Evolutionary conservation across 2,797 vertebrate genomes (phyloP).

Genomic region (Orientallactaga sibirica): DNA sequence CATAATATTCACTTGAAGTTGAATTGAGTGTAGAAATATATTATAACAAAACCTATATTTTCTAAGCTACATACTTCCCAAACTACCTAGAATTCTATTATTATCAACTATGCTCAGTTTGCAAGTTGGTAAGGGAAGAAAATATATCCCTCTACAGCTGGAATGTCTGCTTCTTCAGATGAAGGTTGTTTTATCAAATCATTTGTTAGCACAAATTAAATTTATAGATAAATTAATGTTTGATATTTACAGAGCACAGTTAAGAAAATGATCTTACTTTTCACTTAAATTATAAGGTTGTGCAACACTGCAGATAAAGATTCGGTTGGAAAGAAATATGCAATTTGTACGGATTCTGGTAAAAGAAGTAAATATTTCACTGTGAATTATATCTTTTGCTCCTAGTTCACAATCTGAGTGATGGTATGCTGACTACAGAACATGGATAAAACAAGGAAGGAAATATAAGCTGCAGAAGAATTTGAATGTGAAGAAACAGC

Average conservation of each 20-base stretch:
- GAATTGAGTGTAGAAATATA: not conserved
- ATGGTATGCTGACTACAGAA: not conserved
- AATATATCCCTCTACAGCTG: not conserved
- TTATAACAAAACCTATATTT: not conserved
- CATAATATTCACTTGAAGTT: not conserved
- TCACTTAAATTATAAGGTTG: not conserved
- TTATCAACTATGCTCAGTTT: not conserved
- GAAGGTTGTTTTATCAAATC: not conserved
- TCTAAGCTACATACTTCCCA: not conserved
- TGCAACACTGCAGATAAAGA: not conserved
- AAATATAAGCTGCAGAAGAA: not conserved
- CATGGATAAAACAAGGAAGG: not conserved
- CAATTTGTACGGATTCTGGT: slow-evolving; percentile 6
- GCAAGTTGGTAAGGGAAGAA: not conserved
- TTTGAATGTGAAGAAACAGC: not conserved
- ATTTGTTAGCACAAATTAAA: slow-evolving; percentile 36
- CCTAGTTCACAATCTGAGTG: not conserved
- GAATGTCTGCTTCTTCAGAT: slow-evolving; percentile 7
- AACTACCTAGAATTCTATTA: not conserved
- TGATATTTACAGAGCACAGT: not conserved
- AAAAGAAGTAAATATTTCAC: not conserved
- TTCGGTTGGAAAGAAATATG: not conserved
- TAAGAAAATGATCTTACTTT: not conserved
- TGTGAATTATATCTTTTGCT: not conserved
- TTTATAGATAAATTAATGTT: slow-evolving; percentile 5